Percentiles rank a stretch among this genome's conserved stretches.
These are phyloP conservation scores for Priocnemis perturbator DNA, from an alignment of 2,888 invertebrate species.

Conservation along the genomic window DNA sequence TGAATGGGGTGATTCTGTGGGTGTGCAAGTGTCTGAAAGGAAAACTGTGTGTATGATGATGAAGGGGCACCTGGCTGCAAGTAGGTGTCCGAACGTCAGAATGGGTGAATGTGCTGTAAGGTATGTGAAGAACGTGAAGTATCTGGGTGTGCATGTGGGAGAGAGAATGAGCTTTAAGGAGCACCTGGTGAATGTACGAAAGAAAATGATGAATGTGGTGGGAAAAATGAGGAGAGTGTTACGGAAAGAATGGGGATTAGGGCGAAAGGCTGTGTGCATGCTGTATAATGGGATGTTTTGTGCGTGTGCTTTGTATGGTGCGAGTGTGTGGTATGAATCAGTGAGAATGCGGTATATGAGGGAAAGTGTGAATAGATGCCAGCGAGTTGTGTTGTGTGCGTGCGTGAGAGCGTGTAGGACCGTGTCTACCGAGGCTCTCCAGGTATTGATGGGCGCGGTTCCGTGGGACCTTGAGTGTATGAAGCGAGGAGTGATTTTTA, in stretches of 20 bases:
- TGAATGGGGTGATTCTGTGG: constrained; percentile 19
- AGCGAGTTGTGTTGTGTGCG: constrained; percentile 30
- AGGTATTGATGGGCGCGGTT: constrained; percentile 32
- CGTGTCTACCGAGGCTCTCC: constrained; percentile 41
- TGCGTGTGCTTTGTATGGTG: constrained; percentile 26
- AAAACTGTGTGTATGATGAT: constrained; percentile 27
- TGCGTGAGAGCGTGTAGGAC: constrained; percentile 40
- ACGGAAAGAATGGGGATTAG: constrained; percentile 36
- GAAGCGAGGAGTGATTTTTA: background rate
- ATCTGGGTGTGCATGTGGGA: constrained; percentile 24
- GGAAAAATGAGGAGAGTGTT: constrained; percentile 21
- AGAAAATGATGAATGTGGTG: constrained; percentile 4
- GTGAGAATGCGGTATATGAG: constrained; percentile 5
- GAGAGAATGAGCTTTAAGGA: constrained; percentile 23
- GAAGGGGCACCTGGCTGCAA: constrained; percentile 12
- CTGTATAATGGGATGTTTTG: constrained; percentile 24
- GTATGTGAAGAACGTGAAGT: constrained; percentile 11
- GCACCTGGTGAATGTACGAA: constrained; percentile 16
- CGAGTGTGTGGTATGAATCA: constrained; percentile 27
- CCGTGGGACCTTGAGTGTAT: constrained; percentile 41
- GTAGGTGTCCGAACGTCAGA: background rate
- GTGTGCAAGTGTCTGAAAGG: constrained; percentile 19
- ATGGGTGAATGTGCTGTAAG: constrained; percentile 16
- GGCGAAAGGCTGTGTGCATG: background rate
- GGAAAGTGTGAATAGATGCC: constrained; percentile 14